Conservation (phyloP, 2,113 vertebrate species). For the Limanda limanda region DNA sequence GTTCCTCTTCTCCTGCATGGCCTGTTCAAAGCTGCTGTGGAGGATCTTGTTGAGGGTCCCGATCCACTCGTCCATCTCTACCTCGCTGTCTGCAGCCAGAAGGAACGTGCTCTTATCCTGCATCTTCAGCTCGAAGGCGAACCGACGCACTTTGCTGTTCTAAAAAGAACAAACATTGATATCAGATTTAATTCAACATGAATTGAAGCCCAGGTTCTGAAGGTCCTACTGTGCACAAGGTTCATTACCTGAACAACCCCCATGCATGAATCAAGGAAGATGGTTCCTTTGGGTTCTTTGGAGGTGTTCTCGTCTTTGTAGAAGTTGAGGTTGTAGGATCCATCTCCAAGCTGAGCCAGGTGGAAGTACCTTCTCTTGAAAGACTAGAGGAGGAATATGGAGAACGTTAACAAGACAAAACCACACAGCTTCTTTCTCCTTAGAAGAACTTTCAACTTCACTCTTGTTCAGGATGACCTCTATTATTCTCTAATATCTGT, state of each 20-base stretch:
- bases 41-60: slow-evolving; percentile 94
- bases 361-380: slow-evolving; percentile 99
- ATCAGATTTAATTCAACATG: neutral
- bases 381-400: slow-evolving; percentile 82
- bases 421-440: too few relatives aligned
- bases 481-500: too few relatives aligned
- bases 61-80: slow-evolving; percentile 98
- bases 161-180: slow-evolving; percentile 57
- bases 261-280: slow-evolving; percentile 98
- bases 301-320: slow-evolving; percentile 99
- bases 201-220: neutral
- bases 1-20: slow-evolving; percentile 96
- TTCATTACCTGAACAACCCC: slow-evolving; percentile 93
- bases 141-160: slow-evolving; percentile 96
- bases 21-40: slow-evolving; percentile 94
- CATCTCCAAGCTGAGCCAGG: slow-evolving; percentile 95
- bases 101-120: slow-evolving; percentile 98
- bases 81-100: slow-evolving; percentile 93
- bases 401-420: slow-evolving; percentile 18
- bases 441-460: too few relatives aligned
- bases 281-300: slow-evolving; percentile 98
- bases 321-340: slow-evolving; percentile 99
- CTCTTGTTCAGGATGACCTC: too few relatives aligned
- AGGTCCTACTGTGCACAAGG: too few relatives aligned
- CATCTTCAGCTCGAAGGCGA: slow-evolving; percentile 99